Evolutionary conservation across 2,797 vertebrate genomes (phyloP).

Genomic region (Myotis myotis): DNA sequence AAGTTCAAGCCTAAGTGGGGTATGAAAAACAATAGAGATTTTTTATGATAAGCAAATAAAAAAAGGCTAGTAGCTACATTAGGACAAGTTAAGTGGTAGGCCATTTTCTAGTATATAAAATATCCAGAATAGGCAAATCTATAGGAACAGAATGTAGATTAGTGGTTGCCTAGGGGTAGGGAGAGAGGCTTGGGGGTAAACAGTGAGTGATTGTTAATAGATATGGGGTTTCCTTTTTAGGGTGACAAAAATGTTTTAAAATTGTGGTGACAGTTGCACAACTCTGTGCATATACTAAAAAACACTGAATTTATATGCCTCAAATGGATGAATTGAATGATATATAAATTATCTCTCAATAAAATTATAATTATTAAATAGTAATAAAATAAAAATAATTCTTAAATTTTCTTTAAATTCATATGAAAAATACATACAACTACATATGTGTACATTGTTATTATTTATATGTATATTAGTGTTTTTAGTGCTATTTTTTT

Average conservation of each 20-base stretch:
- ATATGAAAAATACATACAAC: not conserved
- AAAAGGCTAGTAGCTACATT: not conserved
- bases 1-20: not conserved
- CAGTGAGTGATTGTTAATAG: not conserved
- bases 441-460: not conserved
- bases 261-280: not conserved
- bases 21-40: not conserved
- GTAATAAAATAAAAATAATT: constrained; percentile 1
- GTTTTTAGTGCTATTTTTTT: constrained; percentile 16
- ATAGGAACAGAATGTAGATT: not conserved
- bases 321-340: not conserved
- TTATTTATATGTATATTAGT: not conserved
- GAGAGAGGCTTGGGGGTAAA: not conserved
- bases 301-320: not conserved
- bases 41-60: not conserved
- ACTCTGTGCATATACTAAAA: not conserved
- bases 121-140: not conserved
- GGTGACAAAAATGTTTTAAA: constrained; percentile 33
- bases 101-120: not conserved
- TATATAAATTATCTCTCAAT: not conserved
- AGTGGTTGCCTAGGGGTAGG: not conserved
- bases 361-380: not conserved
- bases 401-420: not conserved
- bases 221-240: not conserved
- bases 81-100: not conserved